Percentiles rank a stretch among this genome's conserved stretches.
Conservation (phyloP, 2,113 vertebrate genomes). For the Riparia riparia region DNA sequence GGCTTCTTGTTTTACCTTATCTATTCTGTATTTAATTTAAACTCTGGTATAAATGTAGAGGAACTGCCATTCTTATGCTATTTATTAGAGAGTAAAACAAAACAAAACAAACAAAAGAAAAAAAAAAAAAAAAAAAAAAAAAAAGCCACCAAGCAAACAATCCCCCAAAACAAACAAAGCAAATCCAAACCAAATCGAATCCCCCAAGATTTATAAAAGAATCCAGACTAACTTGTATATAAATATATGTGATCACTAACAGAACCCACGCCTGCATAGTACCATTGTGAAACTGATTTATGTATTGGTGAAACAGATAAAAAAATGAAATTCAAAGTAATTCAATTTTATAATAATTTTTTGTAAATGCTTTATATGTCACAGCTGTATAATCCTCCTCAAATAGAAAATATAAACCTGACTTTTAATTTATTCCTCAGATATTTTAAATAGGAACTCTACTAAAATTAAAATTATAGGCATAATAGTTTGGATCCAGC, state of each 20-base stretch:
- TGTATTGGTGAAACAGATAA: not conserved
- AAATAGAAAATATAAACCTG: not conserved
- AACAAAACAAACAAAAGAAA: fast-evolving
- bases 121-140: fast-evolving
- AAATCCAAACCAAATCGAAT: not conserved
- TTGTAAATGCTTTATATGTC: not conserved
- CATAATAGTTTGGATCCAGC: not conserved
- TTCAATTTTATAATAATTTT: not conserved
- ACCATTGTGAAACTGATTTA: not conserved
- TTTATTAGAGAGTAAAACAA: not conserved
- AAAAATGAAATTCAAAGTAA: not conserved
- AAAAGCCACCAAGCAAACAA: not conserved
- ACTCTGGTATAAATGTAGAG: not conserved
- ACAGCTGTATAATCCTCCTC: not conserved
- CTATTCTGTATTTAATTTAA: not conserved
- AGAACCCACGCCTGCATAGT: not conserved
- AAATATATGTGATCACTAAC: not conserved
- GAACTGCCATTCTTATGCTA: not conserved
- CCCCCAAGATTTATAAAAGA: fast-evolving
- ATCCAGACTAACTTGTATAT: not conserved
- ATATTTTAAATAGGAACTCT: not conserved
- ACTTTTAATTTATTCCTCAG: constrained; percentile 4
- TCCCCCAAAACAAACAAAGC: not conserved
- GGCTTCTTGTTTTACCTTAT: not conserved
- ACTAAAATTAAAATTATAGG: not conserved